These are phyloP conservation scores for roundworm (Caenorhabditis elegans) DNA, from an alignment of 1,140 invertebrate genomes.

Conservation along the genomic window WBcel235 BX284603.4:6639001-6639500, in stretches of 20 bases:
- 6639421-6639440: too few species aligned
- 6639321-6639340: neutral
- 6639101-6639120: neutral
- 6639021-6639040: too few species aligned
- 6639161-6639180: neutral
- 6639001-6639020: too few species aligned
- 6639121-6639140: neutral
- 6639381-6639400: slow-evolving; percentile 12
- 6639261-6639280: neutral
- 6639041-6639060: too few species aligned
- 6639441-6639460: too few species aligned
- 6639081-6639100: too few species aligned
- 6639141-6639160: neutral
- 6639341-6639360: slow-evolving; percentile 1
- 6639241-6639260: neutral
- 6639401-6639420: too few species aligned
- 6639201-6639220: neutral
- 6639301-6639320: neutral
- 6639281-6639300: neutral
- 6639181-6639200: neutral
- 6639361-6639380: slow-evolving; percentile 6
- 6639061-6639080: too few species aligned
- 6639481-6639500: too few species aligned
- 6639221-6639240: slow-evolving; percentile 6
- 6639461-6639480: too few species aligned